Percentiles rank a stretch among this genome's conserved stretches.
These are phyloP conservation scores for Zaprionus lachaisei DNA, from an alignment of 1,140 invertebrate genomes.

Conservation along the genomic window DNA sequence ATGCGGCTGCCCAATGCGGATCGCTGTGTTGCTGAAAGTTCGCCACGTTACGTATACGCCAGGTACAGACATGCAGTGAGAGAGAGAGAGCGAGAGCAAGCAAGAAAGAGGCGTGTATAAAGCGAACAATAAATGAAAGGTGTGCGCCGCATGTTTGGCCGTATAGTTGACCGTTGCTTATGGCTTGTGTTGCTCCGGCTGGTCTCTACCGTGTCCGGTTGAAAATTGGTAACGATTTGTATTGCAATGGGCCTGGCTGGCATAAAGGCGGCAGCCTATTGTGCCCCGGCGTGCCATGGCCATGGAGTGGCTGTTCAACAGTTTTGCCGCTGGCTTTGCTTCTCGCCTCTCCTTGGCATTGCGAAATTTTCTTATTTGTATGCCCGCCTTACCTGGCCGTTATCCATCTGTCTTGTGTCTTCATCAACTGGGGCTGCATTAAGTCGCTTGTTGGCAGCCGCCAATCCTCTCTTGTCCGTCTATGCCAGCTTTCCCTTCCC, in stretches of 20 bases:
- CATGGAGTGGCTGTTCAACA: conserved; percentile 54
- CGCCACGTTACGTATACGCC: conserved; percentile 58
- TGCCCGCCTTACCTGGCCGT: conserved; percentile 74
- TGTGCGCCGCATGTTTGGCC: conserved; percentile 74
- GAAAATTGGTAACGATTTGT: conserved; percentile 83
- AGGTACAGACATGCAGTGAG: conserved; percentile 22
- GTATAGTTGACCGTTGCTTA: conserved; percentile 77
- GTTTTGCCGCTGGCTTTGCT: conserved; percentile 49
- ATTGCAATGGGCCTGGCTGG: conserved; percentile 59
- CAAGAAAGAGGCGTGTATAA: conserved; percentile 9
- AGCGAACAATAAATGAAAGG: conserved; percentile 77
- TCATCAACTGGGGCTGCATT: conserved; percentile 78
- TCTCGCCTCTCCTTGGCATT: conserved; percentile 12
- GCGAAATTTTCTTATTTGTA: conserved; percentile 78
- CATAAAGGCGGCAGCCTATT: conserved; percentile 67
- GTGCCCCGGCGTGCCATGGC: conserved; percentile 9
- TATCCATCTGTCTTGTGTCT: conserved; percentile 80
- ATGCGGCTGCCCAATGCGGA: conserved; percentile 20
- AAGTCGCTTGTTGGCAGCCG: conserved; percentile 71
- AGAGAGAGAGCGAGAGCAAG: neutral
- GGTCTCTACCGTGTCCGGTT: conserved; percentile 52
- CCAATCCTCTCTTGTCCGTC: conserved; percentile 8
- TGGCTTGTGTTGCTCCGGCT: conserved; percentile 43
- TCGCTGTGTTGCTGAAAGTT: conserved; percentile 40
- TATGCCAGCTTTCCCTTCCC: neutral